Base-by-base conservation (phyloP, 2,888 invertebrate genomes). In the Synergus laeviventris region DNA sequence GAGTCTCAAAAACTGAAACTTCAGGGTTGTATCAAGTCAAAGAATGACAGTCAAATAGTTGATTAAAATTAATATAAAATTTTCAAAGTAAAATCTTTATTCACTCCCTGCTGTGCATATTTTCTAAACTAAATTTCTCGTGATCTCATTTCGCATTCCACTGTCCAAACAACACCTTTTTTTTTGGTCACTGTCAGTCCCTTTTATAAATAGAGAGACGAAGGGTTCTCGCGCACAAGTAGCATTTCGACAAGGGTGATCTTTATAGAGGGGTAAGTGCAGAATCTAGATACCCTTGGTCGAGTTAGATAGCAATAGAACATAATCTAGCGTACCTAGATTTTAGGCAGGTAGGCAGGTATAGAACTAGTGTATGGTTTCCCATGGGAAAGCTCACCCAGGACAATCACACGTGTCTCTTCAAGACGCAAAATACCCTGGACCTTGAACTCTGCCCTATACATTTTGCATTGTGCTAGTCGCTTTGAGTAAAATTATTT, bases 351-450 rank as follows among this genome's bases (percentile, higher is more conserved):
- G 56, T 38, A 36, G 61, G 77, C 75, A 78, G 74, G 81, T 78
- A 76, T 75, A 59, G 24, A 38, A 74, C 74, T 59, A 76, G 75
- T 78, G 70, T 79, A 79, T 83, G 87, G 86, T 86, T 90, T 89
- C 88, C 87, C 89, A 89, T 89, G 89, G 89, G 90, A 90, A 90
- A 83, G 81, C 76, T 78, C 73, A 66, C 74, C 39, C 78, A 78
- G 75, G 64, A 76, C 86, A 86, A 86, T 89, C 88, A 86, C 86
- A 85, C 84, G 83, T 84, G 81, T 73, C 16, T n/a, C 18, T n/a
- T 49, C 74, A 74, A 66, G 73, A 74, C 74, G 74, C 66, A 78
- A 75, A 76, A 60, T 61, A 76, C 73, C 75, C 74, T 75, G 73
- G 79, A 76, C 76, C 49, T 45, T 74, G 39, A 64, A 56, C 56